Evolutionary conservation across 2,797 vertebrate genomes (phyloP), one percentile per base, ranked within the genome.

Genomic region (Rhinichthys osculus): DNA sequence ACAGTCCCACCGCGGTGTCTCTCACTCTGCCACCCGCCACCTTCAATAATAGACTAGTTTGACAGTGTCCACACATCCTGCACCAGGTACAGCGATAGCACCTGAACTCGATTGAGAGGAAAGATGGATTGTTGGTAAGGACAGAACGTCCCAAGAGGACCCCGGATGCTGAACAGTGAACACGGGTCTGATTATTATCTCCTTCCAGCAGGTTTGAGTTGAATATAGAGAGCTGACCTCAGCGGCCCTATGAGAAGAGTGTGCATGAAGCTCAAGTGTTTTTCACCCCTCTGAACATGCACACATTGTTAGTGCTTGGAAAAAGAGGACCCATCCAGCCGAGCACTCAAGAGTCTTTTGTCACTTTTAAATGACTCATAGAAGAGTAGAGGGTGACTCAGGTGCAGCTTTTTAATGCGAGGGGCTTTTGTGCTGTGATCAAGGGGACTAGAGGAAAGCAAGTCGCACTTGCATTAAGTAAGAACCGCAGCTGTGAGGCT

Each of bases 181-280:
- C 54, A n/a, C 23, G 23, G 30, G 54, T 59, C 76, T 85, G 40
- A 57, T 72, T 64, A 30, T 62, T 73, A 84, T 80, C 76, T 80
- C 17, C n/a, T 57, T 80, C 57, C 33, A 9, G 85, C 35, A 81
- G 70, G 57, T 57, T 81, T 30, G 44, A 42, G 44, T 67, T 69
- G 73, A 77, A 77, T 19, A 52, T 3, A 66, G 19, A 77, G 44
- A 78, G 83, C 9, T 33, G 77, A 72, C 67, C 67, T 80, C 40
- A 85, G 52, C 4, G 10, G 27, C n/a, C 83, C 50, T 3, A 10
- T 40, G 64, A 78, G 66, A 59, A 33, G 44, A 77, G 35, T 30
- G 19, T 23, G 40, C 76, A 62, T 62, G 27, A 85, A 72, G 83
- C 83, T 85, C 76, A 85, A 85, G 83, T 79, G 83, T 85, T 85